phyloP scores from a whole-genome alignment of 2,888 invertebrate species.

The Leptopterna dolabrata region DNA sequence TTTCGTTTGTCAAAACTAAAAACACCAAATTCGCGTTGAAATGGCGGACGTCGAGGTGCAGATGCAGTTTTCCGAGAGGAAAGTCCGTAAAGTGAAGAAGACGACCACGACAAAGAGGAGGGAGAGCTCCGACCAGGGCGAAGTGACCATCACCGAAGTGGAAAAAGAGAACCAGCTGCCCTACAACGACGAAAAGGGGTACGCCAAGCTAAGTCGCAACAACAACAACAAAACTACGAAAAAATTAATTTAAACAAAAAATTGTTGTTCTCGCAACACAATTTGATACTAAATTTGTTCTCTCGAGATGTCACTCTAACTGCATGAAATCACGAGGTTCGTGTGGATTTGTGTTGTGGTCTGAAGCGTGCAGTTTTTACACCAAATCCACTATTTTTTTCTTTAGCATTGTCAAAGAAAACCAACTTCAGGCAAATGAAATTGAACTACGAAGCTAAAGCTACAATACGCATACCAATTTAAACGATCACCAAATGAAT shows the following conservation, averaged over 20 bases:
- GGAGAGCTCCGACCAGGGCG: constrained; percentile 77
- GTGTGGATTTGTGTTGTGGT: constrained; percentile 50
- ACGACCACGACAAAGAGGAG: constrained; percentile 78
- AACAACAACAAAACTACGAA: background rate
- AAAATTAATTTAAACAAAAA: background rate
- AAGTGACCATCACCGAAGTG: constrained; percentile 80
- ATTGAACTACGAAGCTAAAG: too few relatives aligned
- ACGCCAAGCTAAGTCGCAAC: constrained; percentile 68
- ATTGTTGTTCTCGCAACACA: background rate
- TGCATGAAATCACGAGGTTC: constrained; percentile 34
- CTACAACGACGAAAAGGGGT: constrained; percentile 79
- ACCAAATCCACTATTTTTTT: background rate
- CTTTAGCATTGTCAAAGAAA: too few relatives aligned
- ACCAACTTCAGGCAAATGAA: too few relatives aligned
- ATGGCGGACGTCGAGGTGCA: constrained; percentile 94
- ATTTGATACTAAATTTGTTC: background rate
- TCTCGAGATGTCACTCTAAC: background rate
- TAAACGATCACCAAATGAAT: too few relatives aligned
- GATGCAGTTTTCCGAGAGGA: constrained; percentile 85
- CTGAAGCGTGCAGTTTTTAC: constrained; percentile 12
- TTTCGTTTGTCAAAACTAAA: background rate
- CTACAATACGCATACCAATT: too few relatives aligned
- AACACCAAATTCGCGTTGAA: constrained; percentile 16
- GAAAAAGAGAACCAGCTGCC: constrained; percentile 67
- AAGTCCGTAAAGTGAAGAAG: constrained; percentile 93